Evolutionary conservation across 2,888 invertebrate species (phyloP).

Genomic region (Rhagonycha fulva): DNA sequence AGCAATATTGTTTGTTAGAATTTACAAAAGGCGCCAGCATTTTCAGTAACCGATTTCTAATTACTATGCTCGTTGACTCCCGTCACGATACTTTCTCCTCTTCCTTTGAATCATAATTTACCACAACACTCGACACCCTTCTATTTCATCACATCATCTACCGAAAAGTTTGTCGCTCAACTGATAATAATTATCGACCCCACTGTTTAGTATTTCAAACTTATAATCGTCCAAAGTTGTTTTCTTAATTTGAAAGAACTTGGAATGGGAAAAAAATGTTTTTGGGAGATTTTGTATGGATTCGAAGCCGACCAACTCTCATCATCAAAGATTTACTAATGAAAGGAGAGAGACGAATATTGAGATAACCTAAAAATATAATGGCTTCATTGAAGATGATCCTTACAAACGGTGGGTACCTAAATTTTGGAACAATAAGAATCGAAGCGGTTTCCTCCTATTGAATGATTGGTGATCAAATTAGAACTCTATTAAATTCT

Average conservation of each 20-base stretch:
- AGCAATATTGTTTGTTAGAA: slow-evolving; percentile 39
- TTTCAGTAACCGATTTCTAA: slow-evolving; percentile 44
- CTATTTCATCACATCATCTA: slow-evolving; percentile 4
- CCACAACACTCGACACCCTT: slow-evolving; percentile 45
- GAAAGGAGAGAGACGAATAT: no score
- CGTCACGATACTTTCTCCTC: slow-evolving; percentile 39
- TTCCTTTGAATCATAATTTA: slow-evolving; percentile 51
- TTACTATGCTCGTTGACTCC: slow-evolving; percentile 43
- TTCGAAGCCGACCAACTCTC: no score
- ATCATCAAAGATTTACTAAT: no score
- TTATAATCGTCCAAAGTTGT: not conserved
- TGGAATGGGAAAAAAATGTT: no score
- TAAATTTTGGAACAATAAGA: not conserved
- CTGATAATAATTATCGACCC: not conserved
- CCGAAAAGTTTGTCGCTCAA: not conserved
- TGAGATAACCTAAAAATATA: no score
- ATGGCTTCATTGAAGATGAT: no score
- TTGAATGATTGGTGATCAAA: not conserved
- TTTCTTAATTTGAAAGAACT: no score
- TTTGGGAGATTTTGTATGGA: no score
- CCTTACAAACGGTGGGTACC: no score
- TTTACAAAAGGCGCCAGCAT: slow-evolving; percentile 36
- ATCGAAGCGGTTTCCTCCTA: not conserved
- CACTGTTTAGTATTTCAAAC: not conserved
- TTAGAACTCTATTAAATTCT: not conserved